Percentiles rank a stretch among this genome's conserved stretches.
Evolutionary conservation across 2,888 invertebrate species (phyloP).

Genomic region (Ochropleura plecta): DNA sequence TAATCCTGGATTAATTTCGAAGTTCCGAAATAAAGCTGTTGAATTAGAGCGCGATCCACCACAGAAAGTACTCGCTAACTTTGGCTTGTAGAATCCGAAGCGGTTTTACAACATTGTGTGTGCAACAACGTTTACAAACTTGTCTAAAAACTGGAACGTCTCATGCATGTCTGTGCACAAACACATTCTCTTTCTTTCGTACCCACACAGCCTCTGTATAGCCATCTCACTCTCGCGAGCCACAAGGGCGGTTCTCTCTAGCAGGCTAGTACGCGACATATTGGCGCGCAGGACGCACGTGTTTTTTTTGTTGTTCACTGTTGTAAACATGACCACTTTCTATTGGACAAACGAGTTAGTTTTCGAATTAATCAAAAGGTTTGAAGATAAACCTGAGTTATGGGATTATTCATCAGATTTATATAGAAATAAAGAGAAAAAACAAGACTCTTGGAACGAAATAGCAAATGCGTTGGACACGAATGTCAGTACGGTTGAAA

Average conservation of each 20-base stretch:
- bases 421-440: constrained; percentile 32
- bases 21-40: no score
- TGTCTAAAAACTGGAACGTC: constrained; percentile 39
- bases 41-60: no score
- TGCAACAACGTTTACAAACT: constrained; percentile 40
- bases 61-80: not conserved
- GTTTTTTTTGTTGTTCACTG: constrained; percentile 32
- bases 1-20: not conserved
- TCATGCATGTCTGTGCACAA: not conserved
- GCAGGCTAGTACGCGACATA: constrained; percentile 13
- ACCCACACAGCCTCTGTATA: not conserved
- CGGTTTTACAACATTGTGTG: constrained; percentile 18
- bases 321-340: constrained; percentile 41
- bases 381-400: constrained; percentile 34
- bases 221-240: not conserved
- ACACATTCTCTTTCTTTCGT: constrained; percentile 13
- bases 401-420: constrained; percentile 30
- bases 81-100: not conserved
- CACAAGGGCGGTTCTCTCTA: not conserved
- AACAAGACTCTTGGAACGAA: constrained; percentile 40
- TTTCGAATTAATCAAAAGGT: constrained; percentile 36
- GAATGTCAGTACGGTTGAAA: constrained; percentile 28
- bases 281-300: not conserved
- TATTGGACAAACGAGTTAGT: constrained; percentile 38
- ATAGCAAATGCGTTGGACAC: constrained; percentile 26